Evolutionary conservation across 1,140 invertebrate species (phyloP), one percentile per base, ranked within the genome.

Genomic region (Adelges cooleyi): DNA sequence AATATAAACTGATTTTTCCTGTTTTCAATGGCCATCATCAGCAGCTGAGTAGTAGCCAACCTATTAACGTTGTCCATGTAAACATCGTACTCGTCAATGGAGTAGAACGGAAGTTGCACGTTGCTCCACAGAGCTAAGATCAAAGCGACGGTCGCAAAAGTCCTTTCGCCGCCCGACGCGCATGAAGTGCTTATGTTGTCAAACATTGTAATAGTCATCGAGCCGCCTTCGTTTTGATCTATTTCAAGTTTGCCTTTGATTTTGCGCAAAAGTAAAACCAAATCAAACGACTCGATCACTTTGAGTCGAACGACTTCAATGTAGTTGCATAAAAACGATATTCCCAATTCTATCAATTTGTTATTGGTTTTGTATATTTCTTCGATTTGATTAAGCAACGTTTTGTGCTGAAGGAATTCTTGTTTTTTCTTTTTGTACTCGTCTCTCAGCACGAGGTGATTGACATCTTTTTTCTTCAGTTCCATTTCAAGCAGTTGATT

Each of bases 21-120:
- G 70, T 81, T 81, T 20, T 73, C 75, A 67, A 77, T 75, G 1
- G 86, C 83, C 72, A 86, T 72, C 22, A 88, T 71, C 10, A 89
- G 75, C 22, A 67, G 15, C 20, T 50, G 2, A 15, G 53, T 67
- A 29, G 54, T 67, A 0, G 66, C 52, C 17, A 49, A 13, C 10
- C 53, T 33, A 44, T 67, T 67, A 27, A 67, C 40, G 29, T 62
- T 62, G 11, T 62, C 94, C 89, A 98, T 97, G 74, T 94, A 99
- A 0, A 98, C 94, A 75, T 98, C 95, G 75, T 98, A 98, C 79
- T 99, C 95, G 74, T 98, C 95, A 46, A 98, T 78, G 73, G 96
- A 93, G 73, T 92, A 88, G 75, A 98, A 97, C 0, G 95, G 95
- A 66, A 90, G 82, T 67, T 88, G 83, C 70, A 91, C 87, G 54